These are phyloP conservation scores for Saccopteryx leptura DNA, from an alignment of 2,113 vertebrate species.

Conservation along the genomic window DNA sequence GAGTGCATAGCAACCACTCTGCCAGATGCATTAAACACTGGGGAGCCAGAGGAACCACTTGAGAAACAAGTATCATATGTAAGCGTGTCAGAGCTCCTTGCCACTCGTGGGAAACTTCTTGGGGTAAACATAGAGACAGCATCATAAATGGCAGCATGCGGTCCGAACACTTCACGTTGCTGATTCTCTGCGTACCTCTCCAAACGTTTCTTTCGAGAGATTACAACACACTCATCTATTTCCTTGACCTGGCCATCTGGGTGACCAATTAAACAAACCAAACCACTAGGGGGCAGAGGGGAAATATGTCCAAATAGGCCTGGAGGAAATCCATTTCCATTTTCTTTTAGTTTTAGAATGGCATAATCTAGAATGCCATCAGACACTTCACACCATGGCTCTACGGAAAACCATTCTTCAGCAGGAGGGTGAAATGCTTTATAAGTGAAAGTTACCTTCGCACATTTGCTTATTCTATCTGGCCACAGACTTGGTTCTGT, in stretches of 20 bases:
- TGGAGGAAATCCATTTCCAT: conserved; percentile 19
- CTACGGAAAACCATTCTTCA: background rate
- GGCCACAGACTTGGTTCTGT: background rate
- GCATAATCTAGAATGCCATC: conserved; percentile 40
- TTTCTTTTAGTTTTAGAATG: conserved; percentile 61
- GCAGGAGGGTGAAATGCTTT: accelerated
- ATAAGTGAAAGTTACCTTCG: conserved; percentile 47
- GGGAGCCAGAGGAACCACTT: conserved; percentile 34
- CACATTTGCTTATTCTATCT: background rate
- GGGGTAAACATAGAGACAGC: background rate
- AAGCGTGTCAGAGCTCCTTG: accelerated
- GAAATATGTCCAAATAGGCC: background rate
- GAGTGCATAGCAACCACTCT: conserved; percentile 29
- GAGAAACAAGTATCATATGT: conserved; percentile 63
- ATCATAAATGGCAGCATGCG: accelerated
- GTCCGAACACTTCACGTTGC: accelerated
- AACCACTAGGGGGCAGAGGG: background rate
- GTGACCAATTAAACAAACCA: conserved; percentile 65
- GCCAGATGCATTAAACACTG: conserved; percentile 5
- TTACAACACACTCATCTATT: conserved; percentile 41
- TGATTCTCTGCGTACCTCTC: accelerated
- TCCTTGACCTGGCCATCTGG: conserved; percentile 39
- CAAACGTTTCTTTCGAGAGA: accelerated
- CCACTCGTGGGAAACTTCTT: background rate
- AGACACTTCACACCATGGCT: background rate